A percentile compares a stretch with the other conserved stretches of the same genome.
phyloP scores from a whole-genome alignment of 2,797 vertebrate species.

The Sternotherus odoratus region DNA sequence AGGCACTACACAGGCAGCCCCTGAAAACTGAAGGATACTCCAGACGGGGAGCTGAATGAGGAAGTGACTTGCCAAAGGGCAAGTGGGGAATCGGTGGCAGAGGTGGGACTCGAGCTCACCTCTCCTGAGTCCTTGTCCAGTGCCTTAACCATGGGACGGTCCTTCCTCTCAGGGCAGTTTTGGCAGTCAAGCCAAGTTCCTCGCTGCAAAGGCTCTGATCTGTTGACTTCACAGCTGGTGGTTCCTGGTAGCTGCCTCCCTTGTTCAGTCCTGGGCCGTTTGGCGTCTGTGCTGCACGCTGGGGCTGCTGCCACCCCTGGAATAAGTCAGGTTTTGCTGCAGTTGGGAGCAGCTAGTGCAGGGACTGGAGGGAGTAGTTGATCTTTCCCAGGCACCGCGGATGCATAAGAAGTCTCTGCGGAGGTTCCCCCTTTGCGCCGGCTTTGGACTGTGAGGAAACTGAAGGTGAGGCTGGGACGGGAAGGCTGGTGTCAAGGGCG shows the following conservation, averaged over 20 bases:
- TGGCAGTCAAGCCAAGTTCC: background rate
- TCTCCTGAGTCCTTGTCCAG: background rate
- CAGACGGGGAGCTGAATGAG: background rate
- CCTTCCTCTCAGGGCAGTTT: background rate
- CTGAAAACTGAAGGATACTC: background rate
- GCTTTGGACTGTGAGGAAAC: background rate
- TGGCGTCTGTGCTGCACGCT: background rate
- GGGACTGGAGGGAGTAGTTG: constrained; percentile 66
- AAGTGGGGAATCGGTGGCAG: background rate
- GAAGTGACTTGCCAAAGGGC: background rate
- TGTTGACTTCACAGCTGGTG: background rate
- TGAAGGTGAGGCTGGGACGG: accelerated
- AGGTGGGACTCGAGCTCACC: background rate
- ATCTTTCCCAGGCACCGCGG: background rate
- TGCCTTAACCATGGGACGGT: background rate
- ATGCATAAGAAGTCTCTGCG: background rate
- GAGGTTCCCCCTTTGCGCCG: background rate
- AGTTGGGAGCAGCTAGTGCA: accelerated
- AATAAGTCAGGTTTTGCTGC: accelerated
- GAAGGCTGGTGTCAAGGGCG: accelerated
- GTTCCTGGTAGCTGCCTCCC: background rate
- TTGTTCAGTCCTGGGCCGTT: background rate
- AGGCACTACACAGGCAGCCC: background rate
- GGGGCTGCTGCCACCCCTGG: accelerated
- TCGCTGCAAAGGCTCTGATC: background rate